phyloP scores from a whole-genome alignment of 2,888 invertebrate genomes.

The Nymphalis polychloros region DNA sequence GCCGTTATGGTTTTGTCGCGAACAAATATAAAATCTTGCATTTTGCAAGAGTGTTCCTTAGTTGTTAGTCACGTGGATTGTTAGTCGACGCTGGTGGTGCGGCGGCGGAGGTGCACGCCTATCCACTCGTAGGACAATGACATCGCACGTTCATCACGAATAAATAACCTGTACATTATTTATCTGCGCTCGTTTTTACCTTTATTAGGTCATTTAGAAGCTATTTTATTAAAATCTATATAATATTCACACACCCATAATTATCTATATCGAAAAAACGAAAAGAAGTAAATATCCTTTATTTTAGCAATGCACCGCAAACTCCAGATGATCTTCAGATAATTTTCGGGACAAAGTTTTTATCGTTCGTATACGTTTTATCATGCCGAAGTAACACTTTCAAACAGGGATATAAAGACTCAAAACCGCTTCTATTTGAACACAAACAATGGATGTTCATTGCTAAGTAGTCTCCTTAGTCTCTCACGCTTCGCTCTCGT shows the following conservation, averaged over 20 bases:
- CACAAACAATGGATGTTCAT: constrained; percentile 63
- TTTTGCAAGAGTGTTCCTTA: constrained; percentile 19
- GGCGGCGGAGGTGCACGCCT: constrained; percentile 45
- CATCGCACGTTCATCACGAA: constrained; percentile 79
- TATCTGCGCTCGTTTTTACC: constrained; percentile 36
- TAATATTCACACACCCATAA: no score
- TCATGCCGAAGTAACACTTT: constrained; percentile 41
- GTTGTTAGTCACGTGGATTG: constrained; percentile 28
- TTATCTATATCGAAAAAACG: constrained; percentile 48
- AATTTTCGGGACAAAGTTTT: no score
- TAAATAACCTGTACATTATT: constrained; percentile 63
- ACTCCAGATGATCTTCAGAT: constrained; percentile 24
- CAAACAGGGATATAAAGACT: constrained; percentile 51
- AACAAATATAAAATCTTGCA: background rate
- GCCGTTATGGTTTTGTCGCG: background rate
- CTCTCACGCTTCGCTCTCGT: constrained; percentile 58
- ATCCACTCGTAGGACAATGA: constrained; percentile 75
- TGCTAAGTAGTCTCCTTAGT: constrained; percentile 57
- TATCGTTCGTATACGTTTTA: constrained; percentile 23
- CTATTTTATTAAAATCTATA: no score
- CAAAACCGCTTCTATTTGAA: constrained; percentile 57
- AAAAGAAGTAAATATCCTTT: constrained; percentile 58
- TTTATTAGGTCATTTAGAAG: background rate
- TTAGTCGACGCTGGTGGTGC: constrained; percentile 25
- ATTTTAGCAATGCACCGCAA: constrained; percentile 28